phyloP scores from a whole-genome alignment of 2,113 vertebrate species.

The Morone saxatilis region DNA sequence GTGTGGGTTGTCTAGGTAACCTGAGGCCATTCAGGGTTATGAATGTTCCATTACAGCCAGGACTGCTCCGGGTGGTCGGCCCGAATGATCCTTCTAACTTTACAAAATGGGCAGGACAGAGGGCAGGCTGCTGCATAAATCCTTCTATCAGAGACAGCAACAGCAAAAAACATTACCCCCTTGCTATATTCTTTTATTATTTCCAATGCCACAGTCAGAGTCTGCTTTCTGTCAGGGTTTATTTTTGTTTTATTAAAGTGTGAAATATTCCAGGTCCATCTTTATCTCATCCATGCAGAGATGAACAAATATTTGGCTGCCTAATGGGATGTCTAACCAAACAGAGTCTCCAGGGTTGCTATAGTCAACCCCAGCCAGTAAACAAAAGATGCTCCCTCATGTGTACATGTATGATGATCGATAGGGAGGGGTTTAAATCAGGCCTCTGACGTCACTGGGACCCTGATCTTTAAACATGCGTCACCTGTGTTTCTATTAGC shows the following conservation, averaged over 20 bases:
- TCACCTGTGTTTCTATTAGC: constrained; percentile 58
- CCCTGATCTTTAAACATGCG: constrained; percentile 37
- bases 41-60: constrained; percentile 73
- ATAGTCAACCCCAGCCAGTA: constrained; percentile 26
- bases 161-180: background rate
- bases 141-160: background rate
- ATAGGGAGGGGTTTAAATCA: constrained; percentile 24
- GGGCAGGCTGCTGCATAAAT: background rate
- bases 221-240: constrained; percentile 6
- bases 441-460: constrained; percentile 40
- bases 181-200: background rate
- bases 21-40: constrained; percentile 68
- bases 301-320: constrained; percentile 66
- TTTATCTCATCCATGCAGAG: constrained; percentile 47
- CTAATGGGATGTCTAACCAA: constrained; percentile 51
- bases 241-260: constrained; percentile 7
- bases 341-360: constrained; percentile 38
- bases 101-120: constrained; percentile 28
- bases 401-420: constrained; percentile 10
- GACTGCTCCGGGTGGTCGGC: constrained; percentile 29
- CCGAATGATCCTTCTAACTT: constrained; percentile 49
- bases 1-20: constrained; percentile 80
- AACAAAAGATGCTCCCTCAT: constrained; percentile 36
- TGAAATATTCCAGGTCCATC: constrained; percentile 33
- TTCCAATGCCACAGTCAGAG: background rate